phyloP scores from a whole-genome alignment of 2,113 vertebrate genomes.

The Regulus satrapa region DNA sequence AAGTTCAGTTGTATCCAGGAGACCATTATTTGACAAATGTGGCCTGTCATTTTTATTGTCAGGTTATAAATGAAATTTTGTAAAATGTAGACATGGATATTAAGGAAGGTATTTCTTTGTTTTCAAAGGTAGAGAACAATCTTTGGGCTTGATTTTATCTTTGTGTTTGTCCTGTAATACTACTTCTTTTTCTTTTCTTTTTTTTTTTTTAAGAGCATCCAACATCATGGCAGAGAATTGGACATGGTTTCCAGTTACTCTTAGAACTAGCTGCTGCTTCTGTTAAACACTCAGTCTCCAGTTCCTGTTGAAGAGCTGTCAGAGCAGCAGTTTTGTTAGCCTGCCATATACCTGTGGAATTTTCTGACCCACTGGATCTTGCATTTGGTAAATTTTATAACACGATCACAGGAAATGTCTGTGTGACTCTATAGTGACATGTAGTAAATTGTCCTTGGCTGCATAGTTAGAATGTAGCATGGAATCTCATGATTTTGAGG shows the following conservation, averaged over 20 bases:
- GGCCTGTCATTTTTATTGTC: not conserved
- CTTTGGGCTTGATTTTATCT: not conserved
- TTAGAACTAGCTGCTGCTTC: not conserved
- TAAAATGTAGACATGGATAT: not conserved
- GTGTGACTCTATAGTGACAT: not conserved
- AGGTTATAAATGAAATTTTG: not conserved
- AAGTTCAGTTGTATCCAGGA: not conserved
- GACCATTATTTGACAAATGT: not conserved
- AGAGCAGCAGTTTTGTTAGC: not conserved
- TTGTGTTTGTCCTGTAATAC: not conserved
- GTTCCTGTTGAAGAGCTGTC: not conserved
- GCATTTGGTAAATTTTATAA: not conserved
- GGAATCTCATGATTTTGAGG: not conserved
- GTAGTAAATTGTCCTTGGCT: not conserved
- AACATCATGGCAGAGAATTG: not conserved
- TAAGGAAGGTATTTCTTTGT: not conserved
- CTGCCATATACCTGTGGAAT: not conserved
- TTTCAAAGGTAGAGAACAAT: not conserved
- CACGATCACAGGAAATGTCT: not conserved
- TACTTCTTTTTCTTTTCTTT: too few relatives aligned
- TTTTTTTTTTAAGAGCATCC: not conserved
- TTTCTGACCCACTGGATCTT: not conserved
- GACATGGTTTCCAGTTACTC: not conserved
- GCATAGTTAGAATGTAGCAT: not conserved
- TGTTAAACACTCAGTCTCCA: not conserved